Evolutionary conservation across 1,140 invertebrate species (phyloP), one percentile per base, ranked within the genome.

Genomic region (Penaeus indicus): DNA sequence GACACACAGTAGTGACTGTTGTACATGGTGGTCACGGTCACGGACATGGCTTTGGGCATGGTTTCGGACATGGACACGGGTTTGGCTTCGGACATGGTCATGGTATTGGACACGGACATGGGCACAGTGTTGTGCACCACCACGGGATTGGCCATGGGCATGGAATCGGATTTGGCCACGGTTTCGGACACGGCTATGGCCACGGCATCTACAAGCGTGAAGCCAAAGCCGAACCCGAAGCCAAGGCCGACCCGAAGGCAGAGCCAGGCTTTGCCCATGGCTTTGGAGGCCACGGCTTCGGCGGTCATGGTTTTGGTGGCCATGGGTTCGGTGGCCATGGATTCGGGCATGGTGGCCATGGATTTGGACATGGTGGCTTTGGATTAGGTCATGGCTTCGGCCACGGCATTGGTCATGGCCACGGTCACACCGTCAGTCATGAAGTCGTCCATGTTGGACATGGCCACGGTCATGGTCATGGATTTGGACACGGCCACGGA

Each of bases 341-440:
- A 38, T 21, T 21, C 47, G 82, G 82, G 0, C 61, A 67, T 38
- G 54, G 22, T 25, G 54, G 38, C 1, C 5, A 72, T 32, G 83
- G 67, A 7, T 8, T 72, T 5, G 83, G 83, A 0, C 67, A 84
- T 72, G 83, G 63, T 32, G 82, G 13, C 64, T 13, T 19, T 25
- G 60, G 11, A 32, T 64, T 64, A 63, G 67, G 60, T 63, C n/a
- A 32, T 64, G 81, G 81, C 13, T 64, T 67, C 64, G 82, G 72
- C 16, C 72, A 63, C 32, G 62, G 81, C 3, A 38, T 63, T 25
- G 81, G 81, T 3, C 80, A 32, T n/a, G 80, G 80, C 1, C 80
- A 83, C 21, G 80, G 80, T 11, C 5, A 18, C 27, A 22, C 27
- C 0, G 25, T 38, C 18, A 63, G 62, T 0, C 61, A 67, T 32